Percentiles rank a stretch among this genome's conserved stretches.
Conservation (phyloP, 2,113 vertebrate species). For the Limanda limanda region DNA sequence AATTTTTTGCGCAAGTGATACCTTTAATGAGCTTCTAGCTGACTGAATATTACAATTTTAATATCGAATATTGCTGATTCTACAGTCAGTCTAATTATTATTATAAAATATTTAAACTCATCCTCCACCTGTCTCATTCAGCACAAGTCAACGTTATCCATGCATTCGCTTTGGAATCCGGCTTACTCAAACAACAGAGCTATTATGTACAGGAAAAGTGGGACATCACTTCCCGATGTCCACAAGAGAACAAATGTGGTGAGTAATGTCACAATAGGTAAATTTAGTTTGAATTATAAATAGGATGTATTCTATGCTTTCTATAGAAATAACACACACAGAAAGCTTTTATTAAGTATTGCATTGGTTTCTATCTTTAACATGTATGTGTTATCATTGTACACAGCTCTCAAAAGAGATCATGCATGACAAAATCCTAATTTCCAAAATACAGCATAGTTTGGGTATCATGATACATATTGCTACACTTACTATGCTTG, state of each 20-base stretch:
- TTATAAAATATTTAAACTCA: constrained; percentile 1
- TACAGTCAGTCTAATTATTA: background rate
- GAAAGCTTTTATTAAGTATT: too few species aligned
- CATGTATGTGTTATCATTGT: too few species aligned
- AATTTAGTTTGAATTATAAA: constrained; percentile 2
- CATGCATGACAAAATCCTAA: too few species aligned
- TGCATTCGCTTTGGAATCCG: constrained; percentile 80
- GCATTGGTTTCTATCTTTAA: too few species aligned
- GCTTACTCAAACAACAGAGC: constrained; percentile 75
- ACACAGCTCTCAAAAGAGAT: too few species aligned
- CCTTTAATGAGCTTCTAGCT: background rate
- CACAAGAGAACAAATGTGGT: constrained; percentile 78
- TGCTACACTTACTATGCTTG: too few species aligned
- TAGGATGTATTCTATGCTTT: background rate
- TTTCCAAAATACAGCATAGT: too few species aligned
- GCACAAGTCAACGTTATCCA: constrained; percentile 80
- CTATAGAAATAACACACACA: too few species aligned
- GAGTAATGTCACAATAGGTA: constrained; percentile 70
- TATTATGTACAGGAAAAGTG: constrained; percentile 73
- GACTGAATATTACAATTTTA: background rate
- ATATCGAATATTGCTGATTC: background rate
- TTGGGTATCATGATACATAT: too few species aligned
- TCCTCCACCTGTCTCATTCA: constrained; percentile 64
- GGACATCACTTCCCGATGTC: constrained; percentile 82
- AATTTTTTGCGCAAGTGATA: too few species aligned